Conservation (phyloP, 2,797 vertebrate genomes). For the Steatocranus sp. region DNA sequence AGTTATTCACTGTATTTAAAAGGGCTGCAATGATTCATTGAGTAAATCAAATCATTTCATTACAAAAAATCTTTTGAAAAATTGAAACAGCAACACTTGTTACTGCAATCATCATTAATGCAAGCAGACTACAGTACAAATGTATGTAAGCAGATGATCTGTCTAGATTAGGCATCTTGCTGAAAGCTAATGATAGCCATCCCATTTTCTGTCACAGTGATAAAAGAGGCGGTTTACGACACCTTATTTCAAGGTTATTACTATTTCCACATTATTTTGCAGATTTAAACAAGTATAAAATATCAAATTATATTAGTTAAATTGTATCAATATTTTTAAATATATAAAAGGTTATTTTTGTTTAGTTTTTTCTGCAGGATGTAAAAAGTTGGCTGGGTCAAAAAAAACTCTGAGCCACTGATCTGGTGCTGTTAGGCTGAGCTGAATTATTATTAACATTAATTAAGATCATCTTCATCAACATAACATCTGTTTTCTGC, state of each 20-base stretch:
- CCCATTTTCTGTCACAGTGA: background rate
- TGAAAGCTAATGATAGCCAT: background rate
- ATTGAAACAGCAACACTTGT: background rate
- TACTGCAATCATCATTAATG: background rate
- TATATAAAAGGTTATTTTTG: rapidly evolving
- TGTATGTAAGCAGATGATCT: background rate
- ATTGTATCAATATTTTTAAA: background rate
- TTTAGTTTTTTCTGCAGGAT: background rate
- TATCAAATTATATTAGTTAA: background rate
- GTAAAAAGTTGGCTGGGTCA: background rate
- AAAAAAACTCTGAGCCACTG: background rate
- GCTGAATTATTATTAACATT: background rate
- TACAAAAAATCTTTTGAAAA: background rate
- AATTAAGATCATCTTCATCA: background rate
- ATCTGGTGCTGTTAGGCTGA: background rate
- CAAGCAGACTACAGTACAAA: background rate
- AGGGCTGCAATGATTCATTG: background rate
- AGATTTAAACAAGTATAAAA: background rate
- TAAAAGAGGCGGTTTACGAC: background rate
- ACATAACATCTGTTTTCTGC: background rate
- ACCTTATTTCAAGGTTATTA: background rate
- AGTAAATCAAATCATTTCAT: background rate
- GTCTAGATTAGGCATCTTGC: background rate
- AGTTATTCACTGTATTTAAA: background rate
- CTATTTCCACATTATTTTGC: background rate